phyloP scores from a whole-genome alignment of 2,797 vertebrate species.

The Anabas testudineus region DNA sequence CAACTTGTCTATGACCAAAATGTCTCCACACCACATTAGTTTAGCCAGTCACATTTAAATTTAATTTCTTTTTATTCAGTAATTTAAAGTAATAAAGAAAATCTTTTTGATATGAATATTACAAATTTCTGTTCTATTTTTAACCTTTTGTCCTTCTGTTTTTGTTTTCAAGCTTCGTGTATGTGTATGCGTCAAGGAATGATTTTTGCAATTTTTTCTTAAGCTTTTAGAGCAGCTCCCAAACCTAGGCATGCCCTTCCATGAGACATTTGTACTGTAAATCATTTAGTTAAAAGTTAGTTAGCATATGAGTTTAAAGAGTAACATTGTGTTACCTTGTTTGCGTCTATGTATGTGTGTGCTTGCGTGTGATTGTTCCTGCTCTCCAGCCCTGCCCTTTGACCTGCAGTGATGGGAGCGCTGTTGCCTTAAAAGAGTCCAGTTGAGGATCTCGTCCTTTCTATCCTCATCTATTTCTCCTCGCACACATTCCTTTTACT shows the following conservation, averaged over 20 bases:
- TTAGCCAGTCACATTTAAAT: too few species aligned
- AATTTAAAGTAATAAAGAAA: constrained; percentile 13
- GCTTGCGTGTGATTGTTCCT: background rate
- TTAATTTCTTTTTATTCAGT: constrained; percentile 4
- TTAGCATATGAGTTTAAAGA: constrained; percentile 22
- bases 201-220: constrained; percentile 20
- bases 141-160: background rate
- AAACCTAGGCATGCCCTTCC: constrained; percentile 44
- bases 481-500: background rate
- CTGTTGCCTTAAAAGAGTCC: constrained; percentile 71
- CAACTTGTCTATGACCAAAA: constrained; percentile 15
- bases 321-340: constrained; percentile 17
- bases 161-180: constrained; percentile 28
- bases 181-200: constrained; percentile 33
- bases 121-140: background rate
- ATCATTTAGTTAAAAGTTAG: background rate
- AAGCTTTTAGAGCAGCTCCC: constrained; percentile 6
- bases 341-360: constrained; percentile 16
- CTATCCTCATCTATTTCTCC: constrained; percentile 19
- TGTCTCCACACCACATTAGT: too few species aligned
- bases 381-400: constrained; percentile 34
- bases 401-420: constrained; percentile 49
- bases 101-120: background rate
- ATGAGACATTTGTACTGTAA: constrained; percentile 3
- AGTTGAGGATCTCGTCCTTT: constrained; percentile 49